Evolutionary conservation across 2,888 invertebrate genomes (phyloP), one percentile per base, ranked within the genome.

Genomic region (Epirrhoe tristata): DNA sequence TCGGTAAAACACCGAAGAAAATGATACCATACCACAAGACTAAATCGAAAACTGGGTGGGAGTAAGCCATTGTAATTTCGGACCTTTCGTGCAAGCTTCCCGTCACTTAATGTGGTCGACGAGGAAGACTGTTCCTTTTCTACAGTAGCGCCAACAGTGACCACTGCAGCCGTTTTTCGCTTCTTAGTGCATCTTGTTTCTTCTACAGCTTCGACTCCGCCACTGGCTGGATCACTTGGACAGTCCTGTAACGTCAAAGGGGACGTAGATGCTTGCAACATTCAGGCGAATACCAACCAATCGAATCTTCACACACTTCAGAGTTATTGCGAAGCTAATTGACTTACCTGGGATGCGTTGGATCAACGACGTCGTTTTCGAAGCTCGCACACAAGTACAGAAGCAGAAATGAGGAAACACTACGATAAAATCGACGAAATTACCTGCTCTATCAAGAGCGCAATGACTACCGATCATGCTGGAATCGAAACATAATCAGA

Each of bases 111-210:
- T 4, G 48, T 32, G 16, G 58, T n/a, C 32, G 17, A n/a, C 5
- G 54, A n/a, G n/a, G n/a, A 6, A 6, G 57, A 5, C 5, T 31
- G n/a, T 51, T 59, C 59, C 24, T 48, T 63, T 5, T 39, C 36
- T 7, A 54, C 48, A 16, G 53, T 32, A 32, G 6, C 62, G 8
- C 39, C 32, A n/a, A 55, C 55, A 24, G 34, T 24, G 32, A 34
- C 24, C 5, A 12, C 39, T 43, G 39, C 39, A 43, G 39, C 39
- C 5, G 55, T 16, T 56, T 56, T 67, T 31, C 52, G 52, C 48
- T 60, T 67, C 52, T 63, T 76, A 8, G 73, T 36, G 7, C 12
- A 36, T 34, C 14, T 58, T 36, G 57, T 48, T 31, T 61, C 57
- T 43, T 55, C 59, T 16, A 12, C 14, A 17, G 14, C 0, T 8